Evolutionary conservation across 1,140 invertebrate species (phyloP).

Genomic region (Drosophila truncata): DNA sequence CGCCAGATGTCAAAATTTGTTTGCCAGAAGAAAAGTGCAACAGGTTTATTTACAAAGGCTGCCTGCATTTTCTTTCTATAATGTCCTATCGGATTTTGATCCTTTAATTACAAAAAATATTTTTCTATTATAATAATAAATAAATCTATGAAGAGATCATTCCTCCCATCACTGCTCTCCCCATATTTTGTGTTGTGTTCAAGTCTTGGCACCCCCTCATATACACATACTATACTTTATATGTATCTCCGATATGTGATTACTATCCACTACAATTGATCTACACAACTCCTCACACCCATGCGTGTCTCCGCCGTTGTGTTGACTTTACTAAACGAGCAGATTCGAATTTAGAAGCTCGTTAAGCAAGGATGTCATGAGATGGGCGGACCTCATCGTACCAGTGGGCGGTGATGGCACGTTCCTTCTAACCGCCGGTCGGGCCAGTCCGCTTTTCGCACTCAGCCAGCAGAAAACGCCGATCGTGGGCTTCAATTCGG

Average conservation of each 20-base stretch:
- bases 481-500: conserved; percentile 99
- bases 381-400: conserved; percentile 97
- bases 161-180: conserved; percentile 17
- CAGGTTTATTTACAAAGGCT: too few relatives aligned
- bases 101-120: too few relatives aligned
- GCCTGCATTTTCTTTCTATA: too few relatives aligned
- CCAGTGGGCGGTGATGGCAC: conserved; percentile 99
- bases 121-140: too few relatives aligned
- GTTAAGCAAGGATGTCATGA: conserved; percentile 90
- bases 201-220: too few relatives aligned
- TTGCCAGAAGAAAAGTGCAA: too few relatives aligned
- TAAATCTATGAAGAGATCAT: too few relatives aligned
- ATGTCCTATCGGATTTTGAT: too few relatives aligned
- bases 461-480: conserved; percentile 90
- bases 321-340: conserved; percentile 78
- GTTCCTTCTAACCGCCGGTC: conserved; percentile 96
- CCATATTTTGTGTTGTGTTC: conserved; percentile 21
- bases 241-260: conserved; percentile 41
- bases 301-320: conserved; percentile 54
- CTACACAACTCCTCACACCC: conserved; percentile 54
- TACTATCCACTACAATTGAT: conserved; percentile 56
- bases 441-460: conserved; percentile 82
- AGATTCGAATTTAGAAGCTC: conserved; percentile 86
- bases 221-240: conserved; percentile 14
- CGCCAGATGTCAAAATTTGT: too few relatives aligned